Evolutionary conservation across 2,888 invertebrate species (phyloP), one percentile per base, ranked within the genome.

Genomic region (Lepidochrysops patricia): DNA sequence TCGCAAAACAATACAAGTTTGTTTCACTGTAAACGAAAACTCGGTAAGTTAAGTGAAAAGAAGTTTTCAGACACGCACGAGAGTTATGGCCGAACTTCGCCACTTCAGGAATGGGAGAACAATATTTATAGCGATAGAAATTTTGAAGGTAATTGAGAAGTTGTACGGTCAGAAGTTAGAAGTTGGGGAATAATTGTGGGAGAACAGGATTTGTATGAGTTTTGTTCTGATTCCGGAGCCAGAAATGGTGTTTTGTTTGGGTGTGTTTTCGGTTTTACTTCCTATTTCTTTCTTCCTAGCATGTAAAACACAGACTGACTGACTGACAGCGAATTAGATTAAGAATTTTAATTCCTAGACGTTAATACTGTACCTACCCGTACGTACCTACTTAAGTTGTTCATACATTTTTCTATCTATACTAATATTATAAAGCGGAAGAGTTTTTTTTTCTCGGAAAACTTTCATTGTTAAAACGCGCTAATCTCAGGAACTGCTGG

Each of bases 21-120:
- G 13, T n/a, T 54, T 27, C 2, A 54, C 19, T 54, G 54, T 52
- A 52, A 52, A 26, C n/a, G 15, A 77, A 81, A 79, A 76, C 72
- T 72, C 64, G 63, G 61, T 65, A 64, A 77, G 72, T 78, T 74
- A 66, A 63, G 67, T 67, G 73, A 76, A 78, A 77, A 79, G 80
- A 74, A 54, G 19, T 80, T 79, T 77, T 73, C 73, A 78, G 81
- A 77, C 76, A 68, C 63, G 69, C 70, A 69, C 68, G 74, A 69
- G 76, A 83, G 75, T 84, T 84, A 84, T 80, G 82, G 76, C 74
- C 66, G 70, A 82, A 84, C 77, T 83, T 82, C 72, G 43, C 43
- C 43, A 43, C 72, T 71, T 69, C 70, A 69, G 67, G 25, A 62
- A 63, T 69, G 74, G 66, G 66, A 65, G 71, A 75, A 72, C 73